Evolutionary conservation across 2,888 invertebrate species (phyloP), one percentile per base, ranked within the genome.

Genomic region (Drosophila tripunctata): DNA sequence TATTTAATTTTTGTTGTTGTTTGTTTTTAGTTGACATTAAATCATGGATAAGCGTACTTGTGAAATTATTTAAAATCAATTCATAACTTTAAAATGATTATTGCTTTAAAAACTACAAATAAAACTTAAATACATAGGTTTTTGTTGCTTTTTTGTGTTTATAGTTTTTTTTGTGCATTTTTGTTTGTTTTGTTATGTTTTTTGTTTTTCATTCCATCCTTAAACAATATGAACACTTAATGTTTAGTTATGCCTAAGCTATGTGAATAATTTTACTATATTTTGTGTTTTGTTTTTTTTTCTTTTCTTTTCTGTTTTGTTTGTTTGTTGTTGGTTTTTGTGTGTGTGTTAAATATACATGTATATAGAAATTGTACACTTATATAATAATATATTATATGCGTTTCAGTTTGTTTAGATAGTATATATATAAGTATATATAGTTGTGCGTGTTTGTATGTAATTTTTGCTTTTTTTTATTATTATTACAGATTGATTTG

Each of bases 21-120:
- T 65, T 67, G 15, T 62, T 48, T 74, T 72, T 82, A 75, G 64
- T 79, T 73, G 68, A 88, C 78, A 87, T 81, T 79, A 61, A 72
- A 86, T 76, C 76, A 86, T 84, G 78, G 71, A 77, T 84, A 89
- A 89, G 88, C 88, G 89, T 88, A 89, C 67, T 80, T 78, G 78
- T 82, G 64, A 71, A 74, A 66, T 60, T 87, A 66, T 54, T 67
- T 78, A 75, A 81, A 74, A 69, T 72, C 55, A 75, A 78, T 66
- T 81, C 54, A 69, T 69, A 75, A 62, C 36, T 73, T 67, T 69
- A 56, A 75, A 79, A 79, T 71, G 54, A 55, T 74, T 79, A 74
- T 78, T 84, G 72, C 70, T 68, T 78, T 75, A 79, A 66, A 61
- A 69, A 57, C 65, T 73, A 75, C 14, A 62, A 69, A 58, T 77